Conservation (phyloP, 2,113 vertebrate genomes). For the Pelecanoides urinatrix region DNA sequence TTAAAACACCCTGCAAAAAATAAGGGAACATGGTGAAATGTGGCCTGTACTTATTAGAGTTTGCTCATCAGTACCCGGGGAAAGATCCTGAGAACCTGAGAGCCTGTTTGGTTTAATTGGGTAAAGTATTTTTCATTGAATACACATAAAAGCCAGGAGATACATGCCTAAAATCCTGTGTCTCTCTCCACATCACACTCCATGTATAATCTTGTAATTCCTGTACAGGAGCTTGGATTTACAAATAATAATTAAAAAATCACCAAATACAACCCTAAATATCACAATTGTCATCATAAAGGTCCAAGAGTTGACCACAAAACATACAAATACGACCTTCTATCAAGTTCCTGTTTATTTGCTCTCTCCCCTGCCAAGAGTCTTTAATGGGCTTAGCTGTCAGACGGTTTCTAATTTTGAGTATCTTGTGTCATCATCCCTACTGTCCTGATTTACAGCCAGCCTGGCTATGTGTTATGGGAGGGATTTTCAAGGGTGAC, state of each 20-base stretch:
- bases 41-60: background rate
- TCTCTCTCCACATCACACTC: background rate
- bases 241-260: background rate
- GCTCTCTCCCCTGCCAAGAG: fast-evolving
- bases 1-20: background rate
- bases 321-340: background rate
- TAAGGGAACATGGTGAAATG: background rate
- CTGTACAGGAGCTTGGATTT: background rate
- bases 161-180: background rate
- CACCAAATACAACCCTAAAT: background rate
- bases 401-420: background rate
- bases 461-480: background rate
- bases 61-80: background rate
- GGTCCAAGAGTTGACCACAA: background rate
- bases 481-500: background rate
- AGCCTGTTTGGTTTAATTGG: background rate
- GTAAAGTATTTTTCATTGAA: background rate
- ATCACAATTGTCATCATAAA: background rate
- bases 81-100: background rate
- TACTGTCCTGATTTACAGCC: background rate
- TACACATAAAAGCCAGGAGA: background rate
- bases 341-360: background rate
- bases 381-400: background rate
- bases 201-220: background rate
- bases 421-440: background rate